Evolutionary conservation across 1,140 invertebrate genomes (phyloP).

Genomic region (Panagrolaimus sp.): DNA sequence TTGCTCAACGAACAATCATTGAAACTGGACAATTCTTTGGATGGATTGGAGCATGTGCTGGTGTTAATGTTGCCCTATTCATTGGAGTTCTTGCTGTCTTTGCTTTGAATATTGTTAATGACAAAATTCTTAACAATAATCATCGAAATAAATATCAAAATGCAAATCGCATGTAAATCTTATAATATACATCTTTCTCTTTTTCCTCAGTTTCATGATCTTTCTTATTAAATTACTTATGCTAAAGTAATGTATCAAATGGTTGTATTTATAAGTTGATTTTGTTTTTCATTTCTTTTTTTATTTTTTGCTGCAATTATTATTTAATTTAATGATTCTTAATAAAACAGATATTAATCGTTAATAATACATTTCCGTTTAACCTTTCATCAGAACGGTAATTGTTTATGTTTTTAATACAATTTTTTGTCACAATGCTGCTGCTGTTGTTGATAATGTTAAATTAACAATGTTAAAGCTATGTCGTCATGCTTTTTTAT

Average conservation of each 20-base stretch:
- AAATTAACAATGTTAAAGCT: no score
- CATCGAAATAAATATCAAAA: constrained; percentile 22
- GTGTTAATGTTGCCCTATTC: constrained; percentile 34
- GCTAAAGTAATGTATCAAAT: no score
- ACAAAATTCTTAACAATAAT: constrained; percentile 26
- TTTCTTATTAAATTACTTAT: no score
- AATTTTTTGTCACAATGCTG: no score
- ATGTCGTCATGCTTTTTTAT: no score
- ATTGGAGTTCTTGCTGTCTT: constrained; percentile 32
- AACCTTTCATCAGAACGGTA: not conserved
- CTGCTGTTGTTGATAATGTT: no score
- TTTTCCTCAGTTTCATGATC: no score
- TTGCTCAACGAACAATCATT: constrained; percentile 42
- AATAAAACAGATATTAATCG: not conserved
- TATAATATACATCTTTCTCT: no score
- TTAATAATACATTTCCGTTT: not conserved
- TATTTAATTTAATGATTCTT: constrained; percentile 1
- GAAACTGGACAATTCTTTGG: constrained; percentile 42
- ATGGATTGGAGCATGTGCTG: constrained; percentile 41
- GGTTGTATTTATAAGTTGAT: not conserved
- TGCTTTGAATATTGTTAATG: constrained; percentile 31
- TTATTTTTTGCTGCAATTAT: not conserved
- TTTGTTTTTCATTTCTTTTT: no score
- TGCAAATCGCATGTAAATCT: not conserved
- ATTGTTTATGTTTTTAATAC: no score